These are phyloP conservation scores for Pomacea maculata DNA, from an alignment of 1,140 invertebrate genomes.

Conservation along the genomic window DNA sequence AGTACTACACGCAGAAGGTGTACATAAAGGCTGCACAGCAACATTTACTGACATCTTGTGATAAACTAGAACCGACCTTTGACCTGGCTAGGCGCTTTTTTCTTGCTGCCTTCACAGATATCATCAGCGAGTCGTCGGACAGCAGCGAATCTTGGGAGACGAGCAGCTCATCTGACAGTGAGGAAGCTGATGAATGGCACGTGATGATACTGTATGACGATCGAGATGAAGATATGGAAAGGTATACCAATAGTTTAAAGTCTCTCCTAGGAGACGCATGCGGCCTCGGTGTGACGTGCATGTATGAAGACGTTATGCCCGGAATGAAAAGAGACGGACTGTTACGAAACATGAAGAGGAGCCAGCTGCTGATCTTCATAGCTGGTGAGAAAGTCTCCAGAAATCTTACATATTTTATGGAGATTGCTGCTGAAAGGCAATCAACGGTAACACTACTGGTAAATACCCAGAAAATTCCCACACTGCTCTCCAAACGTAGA, in stretches of 20 bases:
- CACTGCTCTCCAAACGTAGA: background rate
- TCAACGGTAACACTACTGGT: conserved; percentile 15
- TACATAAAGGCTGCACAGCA: background rate
- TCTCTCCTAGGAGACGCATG: background rate
- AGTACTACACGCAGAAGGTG: conserved; percentile 6
- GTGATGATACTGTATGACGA: conserved; percentile 3
- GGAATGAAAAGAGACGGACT: background rate
- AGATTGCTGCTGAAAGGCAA: background rate
- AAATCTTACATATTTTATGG: background rate
- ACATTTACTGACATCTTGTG: background rate
- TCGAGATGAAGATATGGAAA: background rate
- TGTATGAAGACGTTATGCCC: background rate
- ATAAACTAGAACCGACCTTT: too few relatives aligned
- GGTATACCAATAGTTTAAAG: background rate
- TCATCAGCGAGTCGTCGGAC: background rate
- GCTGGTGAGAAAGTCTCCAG: conserved; percentile 2
- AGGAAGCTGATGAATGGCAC: background rate
- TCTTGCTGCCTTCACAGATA: conserved; percentile 2
- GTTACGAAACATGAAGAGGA: conserved; percentile 4
- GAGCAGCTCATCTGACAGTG: background rate
- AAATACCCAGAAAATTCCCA: background rate
- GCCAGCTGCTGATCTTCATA: conserved; percentile 1
- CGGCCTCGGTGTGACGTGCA: background rate
- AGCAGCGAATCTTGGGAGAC: conserved; percentile 1
- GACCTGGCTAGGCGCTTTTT: background rate